Base-by-base conservation (phyloP, 2,113 vertebrate genomes). In the Bambusicola thoracicus region DNA sequence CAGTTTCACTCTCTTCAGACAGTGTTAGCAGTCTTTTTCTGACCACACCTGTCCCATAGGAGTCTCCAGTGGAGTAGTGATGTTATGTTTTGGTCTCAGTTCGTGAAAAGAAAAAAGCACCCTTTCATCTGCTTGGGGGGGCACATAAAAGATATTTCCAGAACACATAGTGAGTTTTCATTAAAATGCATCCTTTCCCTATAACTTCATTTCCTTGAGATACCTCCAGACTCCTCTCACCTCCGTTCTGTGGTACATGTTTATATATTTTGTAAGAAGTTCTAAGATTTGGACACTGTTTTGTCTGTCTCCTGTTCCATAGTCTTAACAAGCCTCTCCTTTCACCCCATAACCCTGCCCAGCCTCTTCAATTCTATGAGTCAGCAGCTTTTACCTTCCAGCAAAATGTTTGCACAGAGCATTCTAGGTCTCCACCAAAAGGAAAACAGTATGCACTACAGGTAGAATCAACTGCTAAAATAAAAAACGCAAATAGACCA, bases 11-110 rank as follows among this genome's bases (percentile, higher is more conserved):
- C 44, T 81, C 67, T 94, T 93, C 79, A 95, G 92, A 94, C 83
- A 88, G 84, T 3, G 1, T 65, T 85, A 93, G 77, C 77, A 94
- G 94, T 87, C 89, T 87, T 94, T 88, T 93, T 93, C 95, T 94
- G 94, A 94, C 92, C 96, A 96, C 91, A 96, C 92, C 92, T 96
- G 89, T 95, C 94, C 96, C 95, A 92, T 51, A 95, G 94, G 95
- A 96, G 93, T 95, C 87, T 96, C 94, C 87, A 87, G 87, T 6
- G 0, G 63, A 74, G 67, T 24, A 83, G 48, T 93, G 95, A 93
- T 94, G 96, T 96, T 96, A 96, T 93, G 81, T 67, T 96, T 96
- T 93, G 74, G 95, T 95, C 87, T 95, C 85, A 92, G 56, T 67
- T 94, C 34, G 80, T 67, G 59, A 91, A 78, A 62, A 85, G 51